Evolutionary conservation across 2,797 vertebrate species (phyloP).

Genomic region (Salmo trutta): DNA sequence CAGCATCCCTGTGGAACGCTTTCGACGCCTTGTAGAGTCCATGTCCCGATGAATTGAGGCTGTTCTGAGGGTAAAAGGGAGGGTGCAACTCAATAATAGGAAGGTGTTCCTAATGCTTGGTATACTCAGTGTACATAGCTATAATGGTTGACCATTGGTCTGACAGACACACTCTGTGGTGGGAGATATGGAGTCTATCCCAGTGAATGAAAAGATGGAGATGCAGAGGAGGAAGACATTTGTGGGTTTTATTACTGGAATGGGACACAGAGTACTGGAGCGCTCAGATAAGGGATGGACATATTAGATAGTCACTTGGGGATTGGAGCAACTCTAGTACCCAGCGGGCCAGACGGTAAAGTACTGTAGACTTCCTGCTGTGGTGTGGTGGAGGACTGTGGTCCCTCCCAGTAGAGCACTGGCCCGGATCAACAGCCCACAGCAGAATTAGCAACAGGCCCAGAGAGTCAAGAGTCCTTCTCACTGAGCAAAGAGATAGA

Average conservation of each 20-base stretch:
- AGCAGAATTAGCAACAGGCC: constrained; percentile 51
- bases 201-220: neutral
- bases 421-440: constrained; percentile 43
- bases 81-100: too few relatives aligned
- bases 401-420: neutral
- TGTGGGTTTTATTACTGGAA: neutral
- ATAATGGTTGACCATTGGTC: constrained; percentile 8
- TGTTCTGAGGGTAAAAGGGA: too few relatives aligned
- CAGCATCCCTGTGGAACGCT: too few relatives aligned
- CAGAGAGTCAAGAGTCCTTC: constrained; percentile 41
- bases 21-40: too few relatives aligned
- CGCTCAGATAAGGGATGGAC: neutral
- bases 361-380: neutral
- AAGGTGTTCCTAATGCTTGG: too few relatives aligned
- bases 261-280: neutral
- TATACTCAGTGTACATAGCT: too few relatives aligned
- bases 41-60: too few relatives aligned
- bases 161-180: too few relatives aligned
- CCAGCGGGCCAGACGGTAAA: neutral
- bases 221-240: neutral
- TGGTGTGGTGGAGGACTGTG: neutral
- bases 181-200: too few relatives aligned
- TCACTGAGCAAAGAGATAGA: constrained; percentile 62
- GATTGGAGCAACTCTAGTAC: constrained; percentile 27
- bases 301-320: neutral